Conservation (phyloP, 2,797 vertebrate species). For the Microctenopoma steveboyesi region DNA sequence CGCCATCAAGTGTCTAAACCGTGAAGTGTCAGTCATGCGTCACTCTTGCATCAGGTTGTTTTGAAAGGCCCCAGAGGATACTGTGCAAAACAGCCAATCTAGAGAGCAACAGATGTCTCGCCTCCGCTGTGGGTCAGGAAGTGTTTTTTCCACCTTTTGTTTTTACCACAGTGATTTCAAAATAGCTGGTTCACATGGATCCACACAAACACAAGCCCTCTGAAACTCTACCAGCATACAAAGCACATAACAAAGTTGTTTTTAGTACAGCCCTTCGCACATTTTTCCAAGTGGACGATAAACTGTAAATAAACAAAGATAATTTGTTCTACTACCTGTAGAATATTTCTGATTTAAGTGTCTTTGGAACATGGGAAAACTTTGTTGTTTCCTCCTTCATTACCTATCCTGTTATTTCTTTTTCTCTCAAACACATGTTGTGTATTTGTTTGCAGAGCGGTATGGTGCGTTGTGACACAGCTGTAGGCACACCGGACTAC, state of each 20-base stretch:
- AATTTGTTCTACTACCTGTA: neutral
- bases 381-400: neutral
- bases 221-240: conserved; percentile 14
- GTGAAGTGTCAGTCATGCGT: conserved; percentile 19
- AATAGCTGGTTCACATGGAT: conserved; percentile 43
- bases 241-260: conserved; percentile 6
- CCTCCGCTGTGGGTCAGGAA: conserved; percentile 36
- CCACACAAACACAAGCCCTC: conserved; percentile 30
- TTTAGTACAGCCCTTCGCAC: neutral
- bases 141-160: conserved; percentile 52
- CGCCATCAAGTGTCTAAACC: conserved; percentile 71
- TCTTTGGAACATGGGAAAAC: neutral
- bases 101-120: conserved; percentile 12
- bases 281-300: neutral
- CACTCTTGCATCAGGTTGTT: conserved; percentile 50
- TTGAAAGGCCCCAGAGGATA: conserved; percentile 25
- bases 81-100: conserved; percentile 38
- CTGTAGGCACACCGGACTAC: conserved; percentile 97
- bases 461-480: conserved; percentile 97
- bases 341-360: neutral
- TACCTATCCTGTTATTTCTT: neutral
- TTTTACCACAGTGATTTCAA: conserved; percentile 57
- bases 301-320: neutral
- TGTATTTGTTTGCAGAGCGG: conserved; percentile 85
- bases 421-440: neutral